Conservation (phyloP, 2,797 vertebrate species). For the Tarsius wallacei region DNA sequence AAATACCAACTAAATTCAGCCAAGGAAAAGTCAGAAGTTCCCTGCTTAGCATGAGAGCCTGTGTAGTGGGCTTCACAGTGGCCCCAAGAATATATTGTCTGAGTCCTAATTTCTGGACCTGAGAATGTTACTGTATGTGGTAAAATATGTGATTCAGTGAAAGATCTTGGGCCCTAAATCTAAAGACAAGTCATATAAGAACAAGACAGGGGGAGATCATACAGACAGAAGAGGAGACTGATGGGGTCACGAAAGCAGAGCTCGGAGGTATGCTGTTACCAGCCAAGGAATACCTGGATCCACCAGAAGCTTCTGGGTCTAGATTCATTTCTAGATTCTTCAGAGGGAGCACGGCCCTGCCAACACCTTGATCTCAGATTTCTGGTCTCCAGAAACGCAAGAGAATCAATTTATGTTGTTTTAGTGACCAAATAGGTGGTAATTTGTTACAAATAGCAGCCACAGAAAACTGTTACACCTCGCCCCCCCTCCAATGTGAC, state of each 20-base stretch:
- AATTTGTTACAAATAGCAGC: not conserved
- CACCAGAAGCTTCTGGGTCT: rapidly evolving
- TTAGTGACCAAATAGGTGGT: not conserved
- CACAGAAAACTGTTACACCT: not conserved
- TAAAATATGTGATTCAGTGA: rapidly evolving
- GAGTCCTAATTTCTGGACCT: not conserved
- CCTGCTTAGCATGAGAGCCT: rapidly evolving
- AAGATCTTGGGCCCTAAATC: not conserved
- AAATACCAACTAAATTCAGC: not conserved
- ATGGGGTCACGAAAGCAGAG: rapidly evolving
- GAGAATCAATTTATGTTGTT: not conserved
- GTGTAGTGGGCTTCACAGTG: rapidly evolving
- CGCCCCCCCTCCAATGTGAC: rapidly evolving
- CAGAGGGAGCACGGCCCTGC: not conserved
- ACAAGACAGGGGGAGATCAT: rapidly evolving
- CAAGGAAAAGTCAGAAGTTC: rapidly evolving
- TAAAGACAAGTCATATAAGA: rapidly evolving
- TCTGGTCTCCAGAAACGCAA: not conserved
- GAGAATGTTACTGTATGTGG: rapidly evolving
- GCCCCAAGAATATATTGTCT: rapidly evolving
- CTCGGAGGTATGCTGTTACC: rapidly evolving
- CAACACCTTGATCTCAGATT: not conserved
- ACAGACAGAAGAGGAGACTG: too few relatives aligned
- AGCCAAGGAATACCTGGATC: rapidly evolving
- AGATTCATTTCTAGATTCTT: not conserved